These are phyloP conservation scores for Schizopygopsis pylzovi DNA, from an alignment of 2,797 vertebrate genomes.

Conservation along the genomic window DNA sequence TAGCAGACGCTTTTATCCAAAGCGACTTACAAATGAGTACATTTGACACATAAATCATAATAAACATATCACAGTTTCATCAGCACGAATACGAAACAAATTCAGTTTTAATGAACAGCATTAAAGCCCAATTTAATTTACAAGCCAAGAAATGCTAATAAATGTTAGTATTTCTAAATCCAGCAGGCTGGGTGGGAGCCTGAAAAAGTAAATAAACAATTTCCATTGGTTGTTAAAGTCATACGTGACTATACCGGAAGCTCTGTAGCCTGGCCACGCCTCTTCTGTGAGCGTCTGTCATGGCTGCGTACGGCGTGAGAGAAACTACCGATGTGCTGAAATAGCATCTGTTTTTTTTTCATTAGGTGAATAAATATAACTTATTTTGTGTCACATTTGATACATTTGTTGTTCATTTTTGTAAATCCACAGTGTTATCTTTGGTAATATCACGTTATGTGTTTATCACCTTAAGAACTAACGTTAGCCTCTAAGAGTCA, in stretches of 20 bases:
- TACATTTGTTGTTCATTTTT: background rate
- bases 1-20: too few relatives aligned
- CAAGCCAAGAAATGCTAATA: background rate
- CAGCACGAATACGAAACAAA: background rate
- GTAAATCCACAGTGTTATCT: background rate
- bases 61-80: background rate
- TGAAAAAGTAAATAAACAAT: background rate
- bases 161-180: background rate
- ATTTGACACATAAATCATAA: background rate
- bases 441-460: background rate
- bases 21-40: too few relatives aligned
- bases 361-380: background rate
- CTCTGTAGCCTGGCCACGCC: background rate
- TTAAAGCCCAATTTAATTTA: background rate
- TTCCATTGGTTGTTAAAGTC: background rate
- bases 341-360: background rate
- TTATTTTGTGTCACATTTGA: background rate
- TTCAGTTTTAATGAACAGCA: background rate
- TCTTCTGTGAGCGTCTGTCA: background rate
- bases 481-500: background rate
- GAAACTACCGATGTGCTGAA: background rate
- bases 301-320: background rate
- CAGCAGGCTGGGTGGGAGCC: background rate
- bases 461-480: too few relatives aligned
- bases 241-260: background rate